Evolutionary conservation across 2,888 invertebrate genomes (phyloP).

Genomic region (Melolontha melolontha): DNA sequence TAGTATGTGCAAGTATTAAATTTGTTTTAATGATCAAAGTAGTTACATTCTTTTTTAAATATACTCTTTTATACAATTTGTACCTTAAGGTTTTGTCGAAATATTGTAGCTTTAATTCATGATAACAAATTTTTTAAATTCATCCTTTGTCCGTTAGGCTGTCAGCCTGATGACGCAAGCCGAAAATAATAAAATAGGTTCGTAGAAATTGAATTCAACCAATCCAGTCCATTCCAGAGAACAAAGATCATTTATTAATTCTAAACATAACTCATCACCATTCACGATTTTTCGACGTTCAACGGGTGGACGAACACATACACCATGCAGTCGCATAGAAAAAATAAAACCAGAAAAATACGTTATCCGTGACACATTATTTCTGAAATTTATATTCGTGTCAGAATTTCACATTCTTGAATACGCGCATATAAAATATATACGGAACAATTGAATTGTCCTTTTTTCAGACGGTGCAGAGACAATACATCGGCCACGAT

Average conservation of each 20-base stretch:
- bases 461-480: slow-evolving; percentile 50
- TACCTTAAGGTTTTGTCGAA: no score
- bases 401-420: slow-evolving; percentile 55
- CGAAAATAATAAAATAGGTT: slow-evolving; percentile 38
- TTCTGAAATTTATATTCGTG: slow-evolving; percentile 54
- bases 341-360: slow-evolving; percentile 37
- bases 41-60: no score
- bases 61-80: no score
- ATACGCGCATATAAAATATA: slow-evolving; percentile 51
- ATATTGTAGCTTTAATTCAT: no score
- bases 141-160: slow-evolving; percentile 20
- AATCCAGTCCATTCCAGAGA: slow-evolving; percentile 38
- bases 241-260: slow-evolving; percentile 50
- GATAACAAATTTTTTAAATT: slow-evolving; percentile 19
- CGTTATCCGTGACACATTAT: slow-evolving; percentile 50
- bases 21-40: no score
- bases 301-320: slow-evolving; percentile 18
- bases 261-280: slow-evolving; percentile 45
- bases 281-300: slow-evolving; percentile 45
- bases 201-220: slow-evolving; percentile 36
- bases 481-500: slow-evolving; percentile 52
- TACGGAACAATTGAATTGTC: slow-evolving; percentile 53
- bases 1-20: no score
- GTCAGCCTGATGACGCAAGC: slow-evolving; percentile 5
- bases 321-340: slow-evolving; percentile 15